Evolutionary conservation across 2,797 vertebrate species (phyloP), one percentile per base, ranked within the genome.

Genomic region (Clarias platycephalus): DNA sequence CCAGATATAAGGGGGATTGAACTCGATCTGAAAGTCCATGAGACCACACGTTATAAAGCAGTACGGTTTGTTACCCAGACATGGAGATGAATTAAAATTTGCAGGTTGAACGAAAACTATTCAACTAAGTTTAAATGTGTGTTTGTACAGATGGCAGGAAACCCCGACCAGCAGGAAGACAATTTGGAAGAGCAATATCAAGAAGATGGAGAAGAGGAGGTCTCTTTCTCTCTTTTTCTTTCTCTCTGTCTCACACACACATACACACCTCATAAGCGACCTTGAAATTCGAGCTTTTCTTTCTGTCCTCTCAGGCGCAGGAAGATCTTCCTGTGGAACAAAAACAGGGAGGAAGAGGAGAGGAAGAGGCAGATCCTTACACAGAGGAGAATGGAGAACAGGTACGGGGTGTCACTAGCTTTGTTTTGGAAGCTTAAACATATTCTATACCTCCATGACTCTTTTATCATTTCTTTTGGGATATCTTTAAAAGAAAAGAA

Each of bases 141-240:
- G 1, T 74, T 77, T 77, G 72, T 80, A 34, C 93, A 99, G 98
- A 95, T 99, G 94, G 97, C 96, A 84, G 98, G 96, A 92, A 99
- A 99, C 87, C 97, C 98, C 28, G 98, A 99, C 93, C 97, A 99
- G 88, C 97, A 99, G 91, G 98, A 99, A 87, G 98, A 99, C 90
- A 93, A 95, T 2, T 91, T 96, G 74, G 97, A 99, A 75, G 97
- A 99, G 13, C 97, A 99, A 76, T 99, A 99, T 90, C 97, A 98
- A 92, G 98, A 99, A 20, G 98, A 98, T 66, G 95, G 93, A 58
- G 98, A 99, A 85, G 97, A 99, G 20, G 98, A 99, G 96, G 98
- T 98, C 55, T 24, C 82, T 18, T 10, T 22, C 57, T 64, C 31
- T 26, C 26, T 44, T 40, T 28, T 44, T 66, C 2, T 26, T 3